These are phyloP conservation scores for Malaclemys terrapin DNA, from an alignment of 2,113 vertebrate species.

Conservation along the genomic window DNA sequence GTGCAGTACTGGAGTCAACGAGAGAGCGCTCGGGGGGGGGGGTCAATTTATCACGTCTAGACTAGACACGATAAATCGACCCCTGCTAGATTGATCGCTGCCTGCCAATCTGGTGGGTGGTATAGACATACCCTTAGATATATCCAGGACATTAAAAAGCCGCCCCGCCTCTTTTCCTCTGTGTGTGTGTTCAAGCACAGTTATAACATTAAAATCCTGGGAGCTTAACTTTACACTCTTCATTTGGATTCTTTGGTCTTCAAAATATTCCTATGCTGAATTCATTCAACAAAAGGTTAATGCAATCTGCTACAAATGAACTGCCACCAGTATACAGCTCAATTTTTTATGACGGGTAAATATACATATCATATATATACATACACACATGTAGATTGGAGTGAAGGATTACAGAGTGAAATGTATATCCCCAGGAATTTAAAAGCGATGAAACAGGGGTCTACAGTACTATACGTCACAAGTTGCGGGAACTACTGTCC, in stretches of 20 bases:
- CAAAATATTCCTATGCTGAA: not conserved
- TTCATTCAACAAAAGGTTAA: constrained; percentile 66
- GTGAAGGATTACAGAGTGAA: not conserved
- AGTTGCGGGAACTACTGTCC: not conserved
- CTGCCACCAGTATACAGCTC: constrained; percentile 39
- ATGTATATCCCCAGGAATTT: not conserved
- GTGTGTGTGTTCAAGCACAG: not conserved
- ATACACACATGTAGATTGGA: not conserved
- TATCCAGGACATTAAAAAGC: not conserved
- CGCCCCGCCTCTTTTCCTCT: not conserved
- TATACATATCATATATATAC: constrained; percentile 20
- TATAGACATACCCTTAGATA: not conserved
- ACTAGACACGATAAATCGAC: too few relatives aligned
- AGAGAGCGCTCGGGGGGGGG: too few relatives aligned
- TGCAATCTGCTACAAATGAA: constrained; percentile 61
- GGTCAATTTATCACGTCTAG: too few relatives aligned
- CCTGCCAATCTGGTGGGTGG: too few relatives aligned
- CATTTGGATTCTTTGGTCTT: not conserved
- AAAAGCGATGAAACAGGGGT: constrained; percentile 14
- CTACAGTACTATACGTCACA: not conserved
- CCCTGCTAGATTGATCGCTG: too few relatives aligned
- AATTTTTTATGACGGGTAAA: constrained; percentile 9
- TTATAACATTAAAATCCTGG: not conserved
- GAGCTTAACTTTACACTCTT: not conserved
- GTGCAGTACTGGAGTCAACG: too few relatives aligned